Percentiles rank a stretch among this genome's conserved stretches.
These are phyloP conservation scores for Agrochola lychnidis DNA, from an alignment of 2,888 invertebrate genomes.

Conservation along the genomic window DNA sequence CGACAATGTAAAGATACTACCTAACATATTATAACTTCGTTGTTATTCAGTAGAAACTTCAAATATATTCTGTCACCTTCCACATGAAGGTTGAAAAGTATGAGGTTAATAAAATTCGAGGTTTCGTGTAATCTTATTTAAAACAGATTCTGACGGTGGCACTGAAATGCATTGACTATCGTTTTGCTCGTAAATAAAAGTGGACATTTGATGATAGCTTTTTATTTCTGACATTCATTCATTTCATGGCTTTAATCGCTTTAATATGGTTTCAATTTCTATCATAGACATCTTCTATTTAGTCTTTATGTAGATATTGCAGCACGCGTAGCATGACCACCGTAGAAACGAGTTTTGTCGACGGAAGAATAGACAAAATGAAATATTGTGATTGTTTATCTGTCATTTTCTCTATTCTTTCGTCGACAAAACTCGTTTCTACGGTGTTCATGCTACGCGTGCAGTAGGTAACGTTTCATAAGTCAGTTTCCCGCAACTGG, in stretches of 20 bases:
- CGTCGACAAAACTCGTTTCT: too few species aligned
- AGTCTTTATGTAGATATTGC: neutral
- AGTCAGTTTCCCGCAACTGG: neutral
- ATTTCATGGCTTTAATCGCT: neutral
- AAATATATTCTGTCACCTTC: conserved; percentile 45
- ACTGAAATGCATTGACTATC: conserved; percentile 23
- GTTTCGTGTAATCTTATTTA: conserved; percentile 34
- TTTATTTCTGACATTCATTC: conserved; percentile 27
- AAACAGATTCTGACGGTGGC: conserved; percentile 45
- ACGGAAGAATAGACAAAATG: too few species aligned
- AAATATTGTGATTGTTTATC: too few species aligned
- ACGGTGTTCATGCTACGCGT: too few species aligned
- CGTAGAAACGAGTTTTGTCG: too few species aligned
- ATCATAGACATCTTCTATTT: neutral
- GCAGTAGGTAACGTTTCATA: neutral
- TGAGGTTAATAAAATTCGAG: conserved; percentile 47
- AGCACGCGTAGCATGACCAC: too few species aligned
- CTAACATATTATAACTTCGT: conserved; percentile 3
- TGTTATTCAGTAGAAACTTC: conserved; percentile 28
- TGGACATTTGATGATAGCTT: conserved; percentile 8
- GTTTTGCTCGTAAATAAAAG: conserved; percentile 14
- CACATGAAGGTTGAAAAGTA: conserved; percentile 37
- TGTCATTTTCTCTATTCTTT: too few species aligned
- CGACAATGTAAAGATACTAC: conserved; percentile 7
- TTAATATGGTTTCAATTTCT: neutral